phyloP scores from a whole-genome alignment of 2,888 invertebrate genomes.

The Callinectes sapidus region DNA sequence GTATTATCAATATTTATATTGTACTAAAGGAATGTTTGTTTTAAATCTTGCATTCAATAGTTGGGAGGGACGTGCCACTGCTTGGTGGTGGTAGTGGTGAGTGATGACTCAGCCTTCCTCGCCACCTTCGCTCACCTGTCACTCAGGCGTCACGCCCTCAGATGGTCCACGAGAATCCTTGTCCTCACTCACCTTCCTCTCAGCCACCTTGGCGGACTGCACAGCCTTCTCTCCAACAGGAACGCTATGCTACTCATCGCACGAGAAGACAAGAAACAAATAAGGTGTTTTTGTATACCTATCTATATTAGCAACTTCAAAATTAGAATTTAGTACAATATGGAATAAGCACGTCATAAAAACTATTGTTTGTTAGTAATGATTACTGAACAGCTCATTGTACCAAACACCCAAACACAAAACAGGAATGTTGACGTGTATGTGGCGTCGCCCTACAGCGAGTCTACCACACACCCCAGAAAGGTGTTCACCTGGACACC shows the following conservation, averaged over 20 bases:
- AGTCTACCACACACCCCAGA: not conserved
- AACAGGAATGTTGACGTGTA: not conserved
- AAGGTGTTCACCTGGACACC: slow-evolving; percentile 25
- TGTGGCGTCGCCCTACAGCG: not conserved
- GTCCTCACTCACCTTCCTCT: slow-evolving; percentile 11
- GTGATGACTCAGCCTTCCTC: slow-evolving; percentile 17
- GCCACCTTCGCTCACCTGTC: not conserved
- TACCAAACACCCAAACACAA: not conserved
- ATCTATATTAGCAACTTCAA: not conserved
- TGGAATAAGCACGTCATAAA: not conserved
- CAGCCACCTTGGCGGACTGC: not conserved
- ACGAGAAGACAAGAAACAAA: not conserved
- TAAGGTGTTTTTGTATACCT: not conserved
- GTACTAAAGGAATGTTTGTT: no score
- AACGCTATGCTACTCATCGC: slow-evolving; percentile 11
- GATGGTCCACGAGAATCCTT: slow-evolving; percentile 34
- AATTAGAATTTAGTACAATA: not conserved
- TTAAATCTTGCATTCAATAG: not conserved
- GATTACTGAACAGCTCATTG: not conserved
- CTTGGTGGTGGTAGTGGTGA: not conserved
- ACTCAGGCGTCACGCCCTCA: slow-evolving; percentile 28
- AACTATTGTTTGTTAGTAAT: not conserved
- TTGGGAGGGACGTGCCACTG: not conserved
- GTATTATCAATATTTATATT: no score
- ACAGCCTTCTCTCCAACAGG: slow-evolving; percentile 2